Base-by-base conservation (phyloP, 2,888 invertebrate genomes). In the Cheilosia impressa region DNA sequence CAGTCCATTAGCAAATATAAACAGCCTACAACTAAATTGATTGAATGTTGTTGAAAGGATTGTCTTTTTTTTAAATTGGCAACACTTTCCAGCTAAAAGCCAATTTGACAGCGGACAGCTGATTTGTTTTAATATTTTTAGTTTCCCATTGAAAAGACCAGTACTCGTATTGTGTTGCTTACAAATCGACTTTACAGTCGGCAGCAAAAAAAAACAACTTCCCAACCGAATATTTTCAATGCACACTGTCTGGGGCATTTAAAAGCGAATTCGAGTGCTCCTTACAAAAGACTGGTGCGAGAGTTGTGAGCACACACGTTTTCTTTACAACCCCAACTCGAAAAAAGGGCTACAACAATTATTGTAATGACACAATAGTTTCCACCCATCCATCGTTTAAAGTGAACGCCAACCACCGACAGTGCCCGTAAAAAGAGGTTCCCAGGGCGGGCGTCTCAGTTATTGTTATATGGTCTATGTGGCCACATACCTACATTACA, bases 351-450 rank as follows among this genome's bases (percentile, higher is more conserved):
- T 47, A 69, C 45, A 77, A 62, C 77, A 69, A 69, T 77, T 77
- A 69, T 38, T 62, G 34, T 69, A 62, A 69, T 69, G 62, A 38
- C 60, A 62, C 77, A 58, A 69, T 52, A 50, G 76, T 43, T 43
- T 9, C 58, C 58, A 41, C 52, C 50, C 76, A 43, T 76, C 52
- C 31, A 52, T 60, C 60, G 66, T 60, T 68, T 45, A 68, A 76
- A 76, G 17, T 41, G 43, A 66, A 31, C 43, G 24, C 65, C 27
- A 75, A 60, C 63, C 66, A 58, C 38, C 50, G 24, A 45, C 50
- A 19, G 52, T 19, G 31, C n/a, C 43, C 53, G 17, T 38, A 47
- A 41, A 68, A 60, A 47, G 52, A 52, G 34, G 13, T 62, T n/a
- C 34, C 66, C 6, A 10, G 22, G 58, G 58, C 52, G 43, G 24